Evolutionary conservation across 2,888 invertebrate genomes (phyloP).

Genomic region (Scaptomyza caliginosa): DNA sequence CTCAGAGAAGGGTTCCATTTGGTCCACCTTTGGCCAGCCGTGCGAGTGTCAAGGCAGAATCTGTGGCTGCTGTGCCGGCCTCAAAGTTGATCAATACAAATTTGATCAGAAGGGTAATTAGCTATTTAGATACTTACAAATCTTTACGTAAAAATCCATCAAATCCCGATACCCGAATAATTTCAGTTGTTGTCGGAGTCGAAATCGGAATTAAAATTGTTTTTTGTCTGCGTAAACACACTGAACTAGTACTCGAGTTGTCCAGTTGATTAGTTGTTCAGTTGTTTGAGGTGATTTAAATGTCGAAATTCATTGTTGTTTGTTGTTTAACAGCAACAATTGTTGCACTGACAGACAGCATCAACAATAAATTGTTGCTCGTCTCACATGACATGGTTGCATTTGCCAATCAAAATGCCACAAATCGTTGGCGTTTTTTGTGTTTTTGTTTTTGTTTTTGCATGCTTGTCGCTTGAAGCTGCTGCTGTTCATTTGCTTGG

Average conservation of each 20-base stretch:
- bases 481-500: constrained; percentile 11
- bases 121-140: too few relatives aligned
- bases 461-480: constrained; percentile 43
- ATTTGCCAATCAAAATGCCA: constrained; percentile 78
- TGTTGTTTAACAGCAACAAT: constrained; percentile 1
- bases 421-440: constrained; percentile 52
- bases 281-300: constrained; percentile 4
- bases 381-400: constrained; percentile 58
- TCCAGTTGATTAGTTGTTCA: constrained; percentile 4
- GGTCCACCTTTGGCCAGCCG: constrained; percentile 81
- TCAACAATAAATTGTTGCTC: constrained; percentile 31
- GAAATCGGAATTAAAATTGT: not conserved
- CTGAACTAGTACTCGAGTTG: constrained; percentile 10
- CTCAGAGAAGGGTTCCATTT: constrained; percentile 79
- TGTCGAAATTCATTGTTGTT: constrained; percentile 6
- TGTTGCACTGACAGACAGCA: constrained; percentile 9
- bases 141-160: too few relatives aligned
- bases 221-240: not conserved
- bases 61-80: constrained; percentile 91
- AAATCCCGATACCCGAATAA: too few relatives aligned
- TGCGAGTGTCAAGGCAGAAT: constrained; percentile 86
- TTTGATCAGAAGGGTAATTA: constrained; percentile 82
- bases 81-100: constrained; percentile 88
- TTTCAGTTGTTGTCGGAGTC: not conserved
- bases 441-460: constrained; percentile 4